Base-by-base conservation (phyloP, 2,888 invertebrate species). In the Oxyscelio sp. region DNA sequence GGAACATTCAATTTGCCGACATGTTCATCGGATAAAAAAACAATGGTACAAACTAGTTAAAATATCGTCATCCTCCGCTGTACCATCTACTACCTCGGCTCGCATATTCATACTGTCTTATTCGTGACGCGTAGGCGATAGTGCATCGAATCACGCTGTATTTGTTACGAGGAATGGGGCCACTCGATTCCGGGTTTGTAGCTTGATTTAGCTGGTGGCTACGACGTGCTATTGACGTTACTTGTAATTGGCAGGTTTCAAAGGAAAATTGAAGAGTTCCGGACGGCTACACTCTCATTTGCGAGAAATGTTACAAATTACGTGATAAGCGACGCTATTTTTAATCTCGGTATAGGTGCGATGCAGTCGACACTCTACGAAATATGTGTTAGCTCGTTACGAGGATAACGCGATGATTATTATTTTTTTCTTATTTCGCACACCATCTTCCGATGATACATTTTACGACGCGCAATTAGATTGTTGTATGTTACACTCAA, bases 181-280 rank as follows among this genome's bases (percentile, higher is more conserved):
- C 79, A 84, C 84, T 84, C 77, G 84, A 84, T 79, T 80, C 75
- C 65, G 83, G 79, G 79, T 79, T 78, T 74, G 78, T 65, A 24
- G 75, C 79, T 77, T 80, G 75, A 84, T 84, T 84, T 80, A 80
- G 80, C 80, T 43, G 40, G 63, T 38, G 80, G 84, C 80, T 84
- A 80, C 80, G 80, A 71, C 75, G 77, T 84, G 79, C 71, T 75
- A 71, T 75, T 80, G 75, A 80, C 77, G 80, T 84, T 82, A 68
- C 71, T 61, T 80, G 79, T 80, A 79, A 83, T 85, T 73, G 63
- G 82, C 73, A 85, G 82, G 75, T 85, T 85, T 75, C 66, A 71
- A 80, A 75, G 68, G 83, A 75, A 83, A 85, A 82, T 70, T 78
- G 84, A 84, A 84, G 80, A 71, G 84, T 84, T 84, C 75, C 77